Evolutionary conservation across 2,888 invertebrate species (phyloP).

Genomic region (Drosophila koepferae): DNA sequence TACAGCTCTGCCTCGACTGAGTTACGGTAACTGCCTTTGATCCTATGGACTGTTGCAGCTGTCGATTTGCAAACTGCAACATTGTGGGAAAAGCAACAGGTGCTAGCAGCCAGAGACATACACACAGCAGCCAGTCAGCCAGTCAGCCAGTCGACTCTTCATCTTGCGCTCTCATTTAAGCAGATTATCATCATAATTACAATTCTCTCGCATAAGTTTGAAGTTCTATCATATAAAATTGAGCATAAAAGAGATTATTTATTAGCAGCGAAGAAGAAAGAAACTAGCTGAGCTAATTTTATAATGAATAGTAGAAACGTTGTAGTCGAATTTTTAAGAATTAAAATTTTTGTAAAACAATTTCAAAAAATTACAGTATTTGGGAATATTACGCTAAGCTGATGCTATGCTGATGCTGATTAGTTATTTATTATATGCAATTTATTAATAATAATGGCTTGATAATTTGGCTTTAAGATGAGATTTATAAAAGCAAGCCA

Average conservation of each 20-base stretch:
- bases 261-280: constrained; percentile 4
- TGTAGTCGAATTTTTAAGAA: neutral
- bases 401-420: no score
- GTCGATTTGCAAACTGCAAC: constrained; percentile 49
- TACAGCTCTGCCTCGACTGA: constrained; percentile 19
- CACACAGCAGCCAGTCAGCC: constrained; percentile 1
- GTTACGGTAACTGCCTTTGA: constrained; percentile 78
- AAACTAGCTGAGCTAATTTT: neutral
- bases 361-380: no score
- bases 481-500: no score
- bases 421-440: no score
- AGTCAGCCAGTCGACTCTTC: neutral
- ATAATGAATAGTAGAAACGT: neutral
- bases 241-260: constrained; percentile 23
- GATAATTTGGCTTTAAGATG: no score
- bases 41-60: constrained; percentile 46
- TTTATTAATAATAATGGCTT: no score
- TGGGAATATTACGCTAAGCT: no score
- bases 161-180: constrained; percentile 59
- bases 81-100: constrained; percentile 82
- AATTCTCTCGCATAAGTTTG: constrained; percentile 21
- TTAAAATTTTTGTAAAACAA: neutral
- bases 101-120: constrained; percentile 52
- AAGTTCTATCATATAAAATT: constrained; percentile 10
- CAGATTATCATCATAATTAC: constrained; percentile 63